Conservation (phyloP, 2,113 vertebrate genomes). For the Uria aalge region DNA sequence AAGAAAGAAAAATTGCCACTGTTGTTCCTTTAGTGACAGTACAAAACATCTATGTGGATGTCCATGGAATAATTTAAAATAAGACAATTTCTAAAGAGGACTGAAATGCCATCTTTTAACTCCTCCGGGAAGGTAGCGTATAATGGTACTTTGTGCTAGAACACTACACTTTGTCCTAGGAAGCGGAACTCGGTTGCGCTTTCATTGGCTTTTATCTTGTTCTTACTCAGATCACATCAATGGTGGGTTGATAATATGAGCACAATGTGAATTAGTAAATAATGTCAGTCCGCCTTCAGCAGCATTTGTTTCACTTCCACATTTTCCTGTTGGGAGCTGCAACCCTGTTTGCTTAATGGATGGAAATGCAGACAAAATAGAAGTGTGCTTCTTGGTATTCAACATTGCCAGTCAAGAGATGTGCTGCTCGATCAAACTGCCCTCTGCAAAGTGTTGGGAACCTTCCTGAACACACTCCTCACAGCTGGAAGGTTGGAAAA, state of each 20-base stretch:
- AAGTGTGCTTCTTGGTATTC: background rate
- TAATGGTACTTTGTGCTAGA: background rate
- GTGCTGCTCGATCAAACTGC: background rate
- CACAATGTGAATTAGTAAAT: background rate
- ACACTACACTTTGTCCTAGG: background rate
- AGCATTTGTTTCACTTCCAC: background rate
- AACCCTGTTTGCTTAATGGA: background rate
- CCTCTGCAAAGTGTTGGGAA: background rate
- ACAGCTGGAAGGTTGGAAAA: background rate
- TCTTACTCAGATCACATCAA: background rate
- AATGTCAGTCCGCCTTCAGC: background rate
- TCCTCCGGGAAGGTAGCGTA: background rate
- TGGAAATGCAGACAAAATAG: background rate
- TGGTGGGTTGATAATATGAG: background rate
- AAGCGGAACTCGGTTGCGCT: background rate
- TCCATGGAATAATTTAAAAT: background rate
- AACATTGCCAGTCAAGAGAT: background rate
- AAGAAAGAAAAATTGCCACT: background rate
- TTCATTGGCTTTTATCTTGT: constrained; percentile 4
- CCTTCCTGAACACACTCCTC: background rate
- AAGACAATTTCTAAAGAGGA: background rate
- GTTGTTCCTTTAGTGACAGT: background rate
- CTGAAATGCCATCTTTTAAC: background rate
- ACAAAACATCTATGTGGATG: background rate
- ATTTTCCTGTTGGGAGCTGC: background rate